phyloP scores from a whole-genome alignment of 2,888 invertebrate species.

The Cephalotes varians region DNA sequence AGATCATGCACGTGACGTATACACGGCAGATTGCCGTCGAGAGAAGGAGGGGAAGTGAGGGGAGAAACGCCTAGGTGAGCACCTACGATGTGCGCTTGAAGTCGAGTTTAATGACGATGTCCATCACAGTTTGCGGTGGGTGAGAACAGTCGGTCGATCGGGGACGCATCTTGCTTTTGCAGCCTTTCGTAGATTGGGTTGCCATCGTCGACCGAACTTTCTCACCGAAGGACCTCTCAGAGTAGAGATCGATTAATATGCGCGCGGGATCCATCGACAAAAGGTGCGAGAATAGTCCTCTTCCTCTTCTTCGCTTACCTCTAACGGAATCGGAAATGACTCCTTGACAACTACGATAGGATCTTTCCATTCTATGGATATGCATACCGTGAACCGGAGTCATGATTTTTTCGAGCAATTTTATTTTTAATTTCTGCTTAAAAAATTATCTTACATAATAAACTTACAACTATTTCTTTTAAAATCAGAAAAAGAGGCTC shows the following conservation, averaged over 20 bases:
- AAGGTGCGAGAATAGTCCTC: conserved; percentile 22
- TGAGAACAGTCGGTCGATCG: conserved; percentile 15
- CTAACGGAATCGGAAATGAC: conserved; percentile 44
- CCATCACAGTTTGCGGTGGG: conserved; percentile 68
- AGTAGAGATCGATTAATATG: conserved; percentile 46
- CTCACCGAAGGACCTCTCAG: conserved; percentile 37
- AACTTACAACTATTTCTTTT: not conserved
- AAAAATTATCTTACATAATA: not conserved
- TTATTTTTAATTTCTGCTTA: not conserved
- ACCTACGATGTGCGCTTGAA: conserved; percentile 64
- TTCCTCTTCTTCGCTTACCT: conserved; percentile 9
- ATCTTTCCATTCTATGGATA: conserved; percentile 23
- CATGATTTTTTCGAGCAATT: not conserved
- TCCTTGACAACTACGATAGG: conserved; percentile 29
- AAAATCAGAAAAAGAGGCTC: not conserved
- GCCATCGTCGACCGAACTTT: conserved; percentile 36
- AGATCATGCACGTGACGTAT: conserved; percentile 71
- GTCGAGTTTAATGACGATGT: conserved; percentile 75
- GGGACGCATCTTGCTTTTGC: conserved; percentile 41
- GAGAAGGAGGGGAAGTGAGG: not conserved
- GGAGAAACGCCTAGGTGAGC: conserved; percentile 5
- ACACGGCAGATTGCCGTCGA: conserved; percentile 38
- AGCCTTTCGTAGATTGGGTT: conserved; percentile 46
- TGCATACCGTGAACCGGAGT: not conserved
- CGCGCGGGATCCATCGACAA: not conserved